Conservation (phyloP, 1,140 invertebrate species). For the Luehdorfia chinensis region DNA sequence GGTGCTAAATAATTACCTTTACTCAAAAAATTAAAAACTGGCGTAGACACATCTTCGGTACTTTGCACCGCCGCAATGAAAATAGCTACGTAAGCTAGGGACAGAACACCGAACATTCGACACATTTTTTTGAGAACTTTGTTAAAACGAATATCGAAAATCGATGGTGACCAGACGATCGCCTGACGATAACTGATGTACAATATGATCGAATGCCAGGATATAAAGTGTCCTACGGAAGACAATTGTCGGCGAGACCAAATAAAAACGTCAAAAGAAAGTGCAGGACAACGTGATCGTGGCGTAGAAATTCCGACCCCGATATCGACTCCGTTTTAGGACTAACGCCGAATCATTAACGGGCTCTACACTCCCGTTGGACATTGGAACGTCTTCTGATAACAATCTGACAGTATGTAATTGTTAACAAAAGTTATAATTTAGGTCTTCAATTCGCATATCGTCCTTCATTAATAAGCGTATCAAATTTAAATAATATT, state of each 20-base stretch:
- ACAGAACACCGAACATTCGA: constrained; percentile 53
- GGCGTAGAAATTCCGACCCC: constrained; percentile 61
- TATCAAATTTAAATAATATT: too few species aligned
- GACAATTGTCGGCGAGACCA: constrained; percentile 64
- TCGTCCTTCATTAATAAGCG: too few species aligned
- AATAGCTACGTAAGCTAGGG: constrained; percentile 50
- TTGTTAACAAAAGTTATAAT: constrained; percentile 50
- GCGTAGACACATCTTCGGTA: constrained; percentile 33
- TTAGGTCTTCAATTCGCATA: neutral
- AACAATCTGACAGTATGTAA: constrained; percentile 38
- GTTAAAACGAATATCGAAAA: constrained; percentile 24
- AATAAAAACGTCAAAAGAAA: constrained; percentile 65
- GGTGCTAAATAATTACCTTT: constrained; percentile 53
- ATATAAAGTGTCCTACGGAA: constrained; percentile 69
- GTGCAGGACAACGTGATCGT: constrained; percentile 65
- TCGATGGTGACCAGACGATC: constrained; percentile 40
- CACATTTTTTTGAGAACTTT: constrained; percentile 50
- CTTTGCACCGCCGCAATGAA: constrained; percentile 55
- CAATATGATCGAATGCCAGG: constrained; percentile 53
- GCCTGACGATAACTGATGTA: constrained; percentile 56
- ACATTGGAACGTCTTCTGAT: constrained; percentile 43
- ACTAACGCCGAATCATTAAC: constrained; percentile 64
- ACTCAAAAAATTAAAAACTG: constrained; percentile 41
- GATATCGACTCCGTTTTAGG: constrained; percentile 51
- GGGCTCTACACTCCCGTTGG: constrained; percentile 44